These are phyloP conservation scores for Drosophila micromelanica DNA, from an alignment of 1,140 invertebrate genomes.

Conservation along the genomic window DNA sequence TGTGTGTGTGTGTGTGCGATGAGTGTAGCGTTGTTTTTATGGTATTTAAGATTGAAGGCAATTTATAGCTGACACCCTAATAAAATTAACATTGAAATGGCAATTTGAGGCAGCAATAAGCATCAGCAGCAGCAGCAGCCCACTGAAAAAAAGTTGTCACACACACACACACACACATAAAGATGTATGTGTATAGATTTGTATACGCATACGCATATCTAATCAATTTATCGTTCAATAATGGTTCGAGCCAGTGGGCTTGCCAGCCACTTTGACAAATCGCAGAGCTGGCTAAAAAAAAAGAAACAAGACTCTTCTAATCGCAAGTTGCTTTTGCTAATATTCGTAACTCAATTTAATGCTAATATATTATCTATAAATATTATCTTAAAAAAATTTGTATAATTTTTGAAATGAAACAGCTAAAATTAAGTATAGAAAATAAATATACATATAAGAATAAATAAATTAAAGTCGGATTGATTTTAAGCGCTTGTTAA, in stretches of 20 bases:
- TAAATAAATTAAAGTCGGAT: constrained; percentile 50
- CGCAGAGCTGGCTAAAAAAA: constrained; percentile 54
- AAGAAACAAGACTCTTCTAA: constrained; percentile 1
- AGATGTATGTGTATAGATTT: constrained; percentile 14
- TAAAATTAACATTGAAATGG: constrained; percentile 84
- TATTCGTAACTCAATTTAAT: too few relatives aligned
- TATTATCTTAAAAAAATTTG: too few relatives aligned
- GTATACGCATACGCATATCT: constrained; percentile 61
- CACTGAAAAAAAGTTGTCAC: constrained; percentile 34
- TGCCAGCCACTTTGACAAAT: constrained; percentile 74
- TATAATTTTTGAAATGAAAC: too few relatives aligned
- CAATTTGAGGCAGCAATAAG: constrained; percentile 82
- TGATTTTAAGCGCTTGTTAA: constrained; percentile 20
- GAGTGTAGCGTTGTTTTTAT: constrained; percentile 75
- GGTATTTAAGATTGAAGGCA: constrained; percentile 83
- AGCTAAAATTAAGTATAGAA: constrained; percentile 45
- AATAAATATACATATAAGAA: constrained; percentile 6
- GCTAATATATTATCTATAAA: too few relatives aligned
- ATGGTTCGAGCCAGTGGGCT: constrained; percentile 66
- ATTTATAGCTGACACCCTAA: constrained; percentile 83
- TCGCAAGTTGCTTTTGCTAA: too few relatives aligned
- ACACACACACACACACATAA: constrained; percentile 31
- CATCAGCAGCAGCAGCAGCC: constrained; percentile 52
- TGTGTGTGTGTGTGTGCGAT: constrained; percentile 33
- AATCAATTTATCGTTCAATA: constrained; percentile 84